phyloP scores from a whole-genome alignment of 2,888 invertebrate genomes.

The Epinotia bilunana region DNA sequence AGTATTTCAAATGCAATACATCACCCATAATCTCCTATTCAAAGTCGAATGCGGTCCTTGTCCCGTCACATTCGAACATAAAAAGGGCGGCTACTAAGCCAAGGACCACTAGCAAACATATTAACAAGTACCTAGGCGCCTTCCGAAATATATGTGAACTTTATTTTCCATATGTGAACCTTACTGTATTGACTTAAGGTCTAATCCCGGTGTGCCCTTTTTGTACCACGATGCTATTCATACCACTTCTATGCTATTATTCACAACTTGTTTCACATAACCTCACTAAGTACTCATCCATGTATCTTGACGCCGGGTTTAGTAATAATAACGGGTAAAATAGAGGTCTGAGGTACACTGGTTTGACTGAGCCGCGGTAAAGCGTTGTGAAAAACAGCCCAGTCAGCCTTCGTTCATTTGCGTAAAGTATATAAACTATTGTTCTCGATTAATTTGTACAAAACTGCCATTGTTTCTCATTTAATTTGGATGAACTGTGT shows the following conservation, averaged over 20 bases:
- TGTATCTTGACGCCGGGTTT: neutral
- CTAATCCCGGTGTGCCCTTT: neutral
- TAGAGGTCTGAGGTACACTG: neutral
- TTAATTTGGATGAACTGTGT: slow-evolving; percentile 33
- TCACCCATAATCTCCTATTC: neutral
- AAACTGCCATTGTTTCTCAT: slow-evolving; percentile 29
- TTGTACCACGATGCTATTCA: neutral
- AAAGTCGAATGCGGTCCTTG: neutral
- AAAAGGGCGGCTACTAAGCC: slow-evolving; percentile 29
- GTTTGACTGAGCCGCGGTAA: neutral
- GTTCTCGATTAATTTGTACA: slow-evolving; percentile 27
- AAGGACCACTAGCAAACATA: slow-evolving; percentile 7
- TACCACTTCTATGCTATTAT: no score
- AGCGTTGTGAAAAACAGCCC: neutral
- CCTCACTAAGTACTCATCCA: no score
- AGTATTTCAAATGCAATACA: slow-evolving; percentile 1
- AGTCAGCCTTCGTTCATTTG: slow-evolving; percentile 11
- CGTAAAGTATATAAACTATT: slow-evolving; percentile 27
- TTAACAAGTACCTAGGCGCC: neutral
- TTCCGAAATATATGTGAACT: neutral
- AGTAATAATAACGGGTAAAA: neutral
- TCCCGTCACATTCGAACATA: slow-evolving; percentile 17
- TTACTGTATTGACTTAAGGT: neutral
- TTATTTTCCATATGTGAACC: neutral
- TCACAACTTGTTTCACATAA: neutral